phyloP scores from a whole-genome alignment of 2,797 vertebrate genomes.

The Chrysocyon brachyurus region DNA sequence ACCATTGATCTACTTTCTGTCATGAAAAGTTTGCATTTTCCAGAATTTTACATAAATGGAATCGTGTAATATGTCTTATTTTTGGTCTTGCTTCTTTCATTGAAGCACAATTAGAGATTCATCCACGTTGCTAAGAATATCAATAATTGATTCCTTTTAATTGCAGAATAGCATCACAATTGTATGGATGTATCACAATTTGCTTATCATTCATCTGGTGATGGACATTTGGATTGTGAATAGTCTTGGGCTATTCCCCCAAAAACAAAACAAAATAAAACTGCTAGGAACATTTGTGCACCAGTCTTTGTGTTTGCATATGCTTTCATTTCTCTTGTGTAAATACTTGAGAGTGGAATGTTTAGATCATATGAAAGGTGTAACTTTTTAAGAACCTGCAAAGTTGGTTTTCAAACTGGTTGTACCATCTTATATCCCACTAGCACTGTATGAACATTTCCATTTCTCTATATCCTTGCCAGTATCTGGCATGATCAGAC shows the following conservation, averaged over 20 bases:
- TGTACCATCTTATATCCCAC: neutral
- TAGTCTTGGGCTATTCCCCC: neutral
- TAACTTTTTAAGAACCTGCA: neutral
- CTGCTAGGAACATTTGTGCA: neutral
- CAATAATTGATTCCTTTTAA: neutral
- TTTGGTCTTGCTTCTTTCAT: neutral
- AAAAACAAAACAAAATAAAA: neutral
- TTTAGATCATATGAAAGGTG: neutral
- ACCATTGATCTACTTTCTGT: neutral
- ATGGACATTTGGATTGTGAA: neutral
- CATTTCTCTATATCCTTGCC: neutral
- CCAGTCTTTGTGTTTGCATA: neutral
- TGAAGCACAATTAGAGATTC: slow-evolving; percentile 7
- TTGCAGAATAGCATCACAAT: neutral
- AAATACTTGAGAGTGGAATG: neutral
- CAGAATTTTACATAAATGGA: neutral
- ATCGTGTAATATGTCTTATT: neutral
- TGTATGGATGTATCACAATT: neutral
- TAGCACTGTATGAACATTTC: neutral
- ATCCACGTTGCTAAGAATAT: neutral
- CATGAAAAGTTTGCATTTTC: neutral
- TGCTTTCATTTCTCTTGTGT: neutral
- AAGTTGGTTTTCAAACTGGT: neutral
- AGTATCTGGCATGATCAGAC: neutral
- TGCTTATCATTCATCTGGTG: neutral